Evolutionary conservation across 1,140 invertebrate genomes (phyloP).

Genomic region (Drosophila kepulauana): DNA sequence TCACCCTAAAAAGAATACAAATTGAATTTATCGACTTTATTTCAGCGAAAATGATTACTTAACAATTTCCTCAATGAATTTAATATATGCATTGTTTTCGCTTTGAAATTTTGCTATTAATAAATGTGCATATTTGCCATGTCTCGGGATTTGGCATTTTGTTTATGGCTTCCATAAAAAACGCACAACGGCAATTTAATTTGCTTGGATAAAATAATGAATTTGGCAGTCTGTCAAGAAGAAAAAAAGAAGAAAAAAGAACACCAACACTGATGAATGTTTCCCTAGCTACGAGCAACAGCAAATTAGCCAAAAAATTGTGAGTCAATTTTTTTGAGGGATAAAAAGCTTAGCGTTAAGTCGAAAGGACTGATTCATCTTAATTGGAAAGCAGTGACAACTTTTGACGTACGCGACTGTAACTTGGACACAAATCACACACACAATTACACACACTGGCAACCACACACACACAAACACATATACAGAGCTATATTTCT

Average conservation of each 20-base stretch:
- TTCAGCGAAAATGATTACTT: constrained; percentile 2
- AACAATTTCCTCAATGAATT: constrained; percentile 1
- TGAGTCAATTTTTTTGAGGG: constrained; percentile 10
- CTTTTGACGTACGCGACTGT: constrained; percentile 56
- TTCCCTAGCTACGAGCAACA: not conserved
- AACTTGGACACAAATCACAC: constrained; percentile 26
- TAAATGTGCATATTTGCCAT: constrained; percentile 6
- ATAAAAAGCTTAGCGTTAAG: not conserved
- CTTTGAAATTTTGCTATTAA: constrained; percentile 5
- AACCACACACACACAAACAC: not conserved
- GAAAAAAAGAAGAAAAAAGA: not conserved
- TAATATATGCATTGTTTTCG: not conserved
- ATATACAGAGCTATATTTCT: constrained; percentile 46
- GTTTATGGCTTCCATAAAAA: constrained; percentile 23
- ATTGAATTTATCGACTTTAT: no score
- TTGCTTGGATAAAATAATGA: constrained; percentile 27
- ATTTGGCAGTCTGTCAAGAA: constrained; percentile 35
- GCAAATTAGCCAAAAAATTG: constrained; percentile 6
- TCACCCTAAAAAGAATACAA: not conserved
- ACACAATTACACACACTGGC: constrained; percentile 5
- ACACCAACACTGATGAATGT: not conserved
- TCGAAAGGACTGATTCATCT: constrained; percentile 12
- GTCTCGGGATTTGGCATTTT: constrained; percentile 12
- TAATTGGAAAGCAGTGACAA: constrained; percentile 9
- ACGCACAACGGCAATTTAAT: constrained; percentile 19